Evolutionary conservation across 2,888 invertebrate genomes (phyloP), one percentile per base, ranked within the genome.

Genomic region (Parnassius smintheus): DNA sequence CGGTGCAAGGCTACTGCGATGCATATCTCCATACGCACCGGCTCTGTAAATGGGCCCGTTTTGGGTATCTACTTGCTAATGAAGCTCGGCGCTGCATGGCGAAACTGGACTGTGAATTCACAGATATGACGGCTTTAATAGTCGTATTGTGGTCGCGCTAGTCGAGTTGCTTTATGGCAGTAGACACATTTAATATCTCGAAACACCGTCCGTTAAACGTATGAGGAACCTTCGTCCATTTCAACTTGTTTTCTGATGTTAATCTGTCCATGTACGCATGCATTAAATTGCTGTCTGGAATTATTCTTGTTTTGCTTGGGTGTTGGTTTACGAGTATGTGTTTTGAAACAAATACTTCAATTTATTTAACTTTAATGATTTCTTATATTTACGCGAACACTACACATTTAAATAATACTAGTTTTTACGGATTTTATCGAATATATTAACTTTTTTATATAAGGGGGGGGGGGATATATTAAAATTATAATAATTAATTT

Each of bases 11-110:
- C 83, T 81, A 83, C 78, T 69, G 80, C 76, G 91, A 91, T 91
- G 82, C 88, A 88, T 91, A 91, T 91, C 91, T 86, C 67, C 68
- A 66, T 69, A 83, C 80, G 79, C 84, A 85, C 85, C 75, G 84
- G 81, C 85, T 85, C 85, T 85, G 85, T 86, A 89, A 89, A 89
- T 88, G 86, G 86, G 75, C 64, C 86, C 84, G 87, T 90, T 91
- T 91, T 85, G 88, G 90, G 86, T 85, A 89, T 89, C 88, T 84
- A 84, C 85, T 89, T 88, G 86, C 88, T 91, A 91, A 91, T 91
- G 91, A 90, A 91, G 85, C 81, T 75, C 76, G 73, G 76, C 76
- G 72, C 81, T 79, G 80, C 78, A 81, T 78, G 75, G 84, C 80
- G 80, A 83, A 89, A 88, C 86, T 84, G 76, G 83, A 80, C 81